Percentiles rank a stretch among this genome's conserved stretches.
Evolutionary conservation across 2,888 invertebrate genomes (phyloP).

Genomic region (Morpho deidamia): DNA sequence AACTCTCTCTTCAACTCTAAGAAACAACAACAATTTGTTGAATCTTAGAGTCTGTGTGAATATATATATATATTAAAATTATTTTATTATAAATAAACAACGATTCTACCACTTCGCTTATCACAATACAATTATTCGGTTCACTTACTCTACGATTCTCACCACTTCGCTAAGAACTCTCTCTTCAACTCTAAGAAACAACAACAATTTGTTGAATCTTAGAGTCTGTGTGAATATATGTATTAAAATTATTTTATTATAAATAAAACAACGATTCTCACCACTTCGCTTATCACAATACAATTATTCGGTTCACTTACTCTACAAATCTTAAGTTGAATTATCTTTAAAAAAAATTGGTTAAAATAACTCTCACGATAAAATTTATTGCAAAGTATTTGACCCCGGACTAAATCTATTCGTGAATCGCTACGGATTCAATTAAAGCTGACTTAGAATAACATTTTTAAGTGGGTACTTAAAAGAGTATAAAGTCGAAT

Average conservation of each 20-base stretch:
- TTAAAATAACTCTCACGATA: constrained; percentile 61
- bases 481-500: constrained; percentile 20
- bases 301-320: constrained; percentile 25
- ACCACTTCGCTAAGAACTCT: too few species aligned
- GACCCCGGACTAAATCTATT: constrained; percentile 35
- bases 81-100: constrained; percentile 19
- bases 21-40: too few species aligned
- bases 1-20: too few species aligned
- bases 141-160: constrained; percentile 51
- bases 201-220: too few species aligned
- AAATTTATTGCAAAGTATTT: constrained; percentile 64
- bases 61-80: too few species aligned
- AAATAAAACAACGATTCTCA: constrained; percentile 46
- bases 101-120: constrained; percentile 59
- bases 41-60: too few species aligned
- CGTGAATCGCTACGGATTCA: constrained; percentile 57
- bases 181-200: too few species aligned
- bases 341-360: constrained; percentile 65
- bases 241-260: too few species aligned
- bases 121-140: too few species aligned
- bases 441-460: constrained; percentile 55
- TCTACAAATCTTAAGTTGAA: constrained; percentile 66
- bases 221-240: too few species aligned
- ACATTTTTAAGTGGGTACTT: constrained; percentile 34
- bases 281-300: constrained; percentile 38